Conservation (phyloP, 2,113 vertebrate species). For the Danionella cerebrum region DNA sequence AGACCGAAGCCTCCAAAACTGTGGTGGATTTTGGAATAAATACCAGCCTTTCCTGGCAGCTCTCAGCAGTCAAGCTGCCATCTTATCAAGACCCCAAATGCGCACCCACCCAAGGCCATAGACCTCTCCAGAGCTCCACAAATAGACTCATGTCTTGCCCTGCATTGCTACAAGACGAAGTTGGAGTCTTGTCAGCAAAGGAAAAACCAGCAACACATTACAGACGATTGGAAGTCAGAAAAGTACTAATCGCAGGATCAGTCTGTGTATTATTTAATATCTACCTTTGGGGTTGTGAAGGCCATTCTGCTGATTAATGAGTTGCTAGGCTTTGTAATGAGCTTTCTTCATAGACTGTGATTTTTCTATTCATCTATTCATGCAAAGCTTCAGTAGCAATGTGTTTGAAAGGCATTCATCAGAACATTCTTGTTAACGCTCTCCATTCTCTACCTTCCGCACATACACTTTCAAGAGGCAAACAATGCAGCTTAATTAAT, state of each 20-base stretch:
- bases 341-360: background rate
- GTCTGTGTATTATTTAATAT: background rate
- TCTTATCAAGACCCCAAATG: conserved; percentile 3
- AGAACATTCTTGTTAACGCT: background rate
- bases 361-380: conserved; percentile 8
- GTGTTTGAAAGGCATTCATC: background rate
- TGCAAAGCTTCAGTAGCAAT: background rate
- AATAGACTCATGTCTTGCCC: conserved; percentile 7
- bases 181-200: background rate
- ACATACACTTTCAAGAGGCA: background rate
- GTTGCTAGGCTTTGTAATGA: conserved; percentile 6
- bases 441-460: background rate
- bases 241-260: background rate
- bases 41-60: background rate
- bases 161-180: background rate
- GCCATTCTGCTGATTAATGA: background rate
- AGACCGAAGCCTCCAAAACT: background rate
- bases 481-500: conserved; percentile 5
- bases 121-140: background rate
- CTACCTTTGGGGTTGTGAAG: background rate
- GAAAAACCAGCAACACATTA: background rate
- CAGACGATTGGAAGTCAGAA: too few species aligned
- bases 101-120: background rate
- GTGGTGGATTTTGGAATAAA: conserved; percentile 17
- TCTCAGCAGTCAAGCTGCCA: background rate